Base-by-base conservation (phyloP, 1,140 invertebrate genomes). In the Holotrichia oblita region DNA sequence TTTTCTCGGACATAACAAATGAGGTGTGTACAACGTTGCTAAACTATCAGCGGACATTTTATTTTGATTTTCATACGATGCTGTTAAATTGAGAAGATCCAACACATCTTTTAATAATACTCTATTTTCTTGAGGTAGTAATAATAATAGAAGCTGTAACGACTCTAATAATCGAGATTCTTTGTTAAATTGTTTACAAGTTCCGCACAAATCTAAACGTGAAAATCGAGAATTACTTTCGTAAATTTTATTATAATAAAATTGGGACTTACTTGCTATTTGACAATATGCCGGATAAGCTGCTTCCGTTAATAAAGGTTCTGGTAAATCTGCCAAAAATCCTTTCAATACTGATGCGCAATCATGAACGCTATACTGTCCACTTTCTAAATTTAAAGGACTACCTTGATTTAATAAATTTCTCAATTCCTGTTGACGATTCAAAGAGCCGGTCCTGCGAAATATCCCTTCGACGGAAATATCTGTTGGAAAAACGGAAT, bases 31-130 rank as follows among this genome's bases (percentile, higher is more conserved):
- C 80, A 98, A 88, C 42, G 95, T 97, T 2, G 95, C 96, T 22
- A 98, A 89, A 81, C 94, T 97, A 72, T 94, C 91, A 0, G 96
- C 91, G n/a, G 94, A 94, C 97, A 98, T 98, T 90, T 94, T 94
- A 84, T 97, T 98, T 10, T 89, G 90, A 12, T 89, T 87, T 84
- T 94, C 92, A 83, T 92, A 91, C 69, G 90, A 89, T 0, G 94
- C 91, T 0, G 95, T 94, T 69, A 93, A 88, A 83, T 95, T 89
- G 22, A 98, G 88, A 69, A 98, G 88, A 64, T 90, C 88, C 0
- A 98, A 89, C 10, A 98, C 88, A 81, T 94, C 89, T 83, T 93
- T 91, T 0, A 97, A 86, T 27, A 98, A 87, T 40, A 91, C 90
- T 79, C 93, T 90, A 85, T 97, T 96, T 75, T 93, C 90, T 59